phyloP scores from a whole-genome alignment of 2,888 invertebrate genomes.

The Xylota segnis region DNA sequence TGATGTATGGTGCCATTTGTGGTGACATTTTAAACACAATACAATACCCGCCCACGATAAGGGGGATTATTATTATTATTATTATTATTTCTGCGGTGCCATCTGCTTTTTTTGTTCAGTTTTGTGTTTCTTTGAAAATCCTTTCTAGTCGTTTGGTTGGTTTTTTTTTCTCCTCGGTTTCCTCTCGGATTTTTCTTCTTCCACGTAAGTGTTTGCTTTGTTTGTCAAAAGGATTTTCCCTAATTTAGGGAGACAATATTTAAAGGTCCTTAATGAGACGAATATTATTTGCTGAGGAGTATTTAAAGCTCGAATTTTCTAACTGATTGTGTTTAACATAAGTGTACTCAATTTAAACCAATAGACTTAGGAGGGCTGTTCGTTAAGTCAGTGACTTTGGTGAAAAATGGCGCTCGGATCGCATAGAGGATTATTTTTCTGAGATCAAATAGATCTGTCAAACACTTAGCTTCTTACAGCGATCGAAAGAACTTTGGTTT shows the following conservation, averaged over 20 bases:
- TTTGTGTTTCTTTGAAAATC: slow-evolving; percentile 39
- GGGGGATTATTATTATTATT: slow-evolving; percentile 52
- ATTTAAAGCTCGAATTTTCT: background rate
- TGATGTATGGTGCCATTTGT: slow-evolving; percentile 71
- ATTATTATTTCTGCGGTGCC: slow-evolving; percentile 59
- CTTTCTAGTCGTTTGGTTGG: background rate
- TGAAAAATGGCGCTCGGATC: no score
- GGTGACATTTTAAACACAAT: slow-evolving; percentile 74
- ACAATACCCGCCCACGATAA: slow-evolving; percentile 57
- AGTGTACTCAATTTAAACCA: no score
- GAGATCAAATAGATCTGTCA: no score
- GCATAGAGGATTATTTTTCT: no score
- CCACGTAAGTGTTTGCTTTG: background rate
- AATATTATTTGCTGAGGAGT: background rate
- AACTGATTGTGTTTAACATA: no score
- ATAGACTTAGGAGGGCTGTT: no score
- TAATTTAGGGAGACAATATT: slow-evolving; percentile 21
- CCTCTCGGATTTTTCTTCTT: background rate
- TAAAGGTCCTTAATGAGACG: slow-evolving; percentile 16
- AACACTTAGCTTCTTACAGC: no score
- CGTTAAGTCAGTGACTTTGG: no score
- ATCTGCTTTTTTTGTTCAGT: slow-evolving; percentile 43
- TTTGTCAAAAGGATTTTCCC: slow-evolving; percentile 31
- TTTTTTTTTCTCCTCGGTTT: slow-evolving; percentile 13
- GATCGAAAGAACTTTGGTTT: no score